Conservation (phyloP, 2,888 invertebrate genomes). For the Cheilosia vulpina region DNA sequence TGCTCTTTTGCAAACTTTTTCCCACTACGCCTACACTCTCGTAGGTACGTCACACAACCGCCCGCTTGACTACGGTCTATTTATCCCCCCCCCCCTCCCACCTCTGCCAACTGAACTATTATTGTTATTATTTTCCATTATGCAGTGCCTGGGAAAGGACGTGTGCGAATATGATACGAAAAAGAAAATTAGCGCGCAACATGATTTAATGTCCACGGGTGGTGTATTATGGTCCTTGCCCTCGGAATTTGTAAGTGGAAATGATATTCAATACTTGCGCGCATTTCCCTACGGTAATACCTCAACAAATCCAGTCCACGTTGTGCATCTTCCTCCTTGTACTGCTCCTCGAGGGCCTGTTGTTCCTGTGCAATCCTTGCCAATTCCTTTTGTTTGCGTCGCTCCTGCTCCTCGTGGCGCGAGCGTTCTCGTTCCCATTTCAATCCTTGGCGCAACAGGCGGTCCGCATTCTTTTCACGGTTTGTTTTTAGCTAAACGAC, state of each 20-base stretch:
- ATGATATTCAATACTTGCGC: background rate
- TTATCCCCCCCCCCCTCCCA: no score
- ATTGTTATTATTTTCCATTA: conserved; percentile 16
- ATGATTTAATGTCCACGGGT: conserved; percentile 28
- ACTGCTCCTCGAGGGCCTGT: conserved; percentile 80
- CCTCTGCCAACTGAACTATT: background rate
- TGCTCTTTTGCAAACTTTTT: conserved; percentile 17
- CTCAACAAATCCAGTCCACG: conserved; percentile 82
- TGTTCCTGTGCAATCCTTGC: conserved; percentile 78
- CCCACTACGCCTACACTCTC: conserved; percentile 12
- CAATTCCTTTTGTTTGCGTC: conserved; percentile 78
- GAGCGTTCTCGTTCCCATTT: conserved; percentile 83
- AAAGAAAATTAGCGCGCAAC: conserved; percentile 27
- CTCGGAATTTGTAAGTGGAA: conserved; percentile 2
- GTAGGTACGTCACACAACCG: background rate
- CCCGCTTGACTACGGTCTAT: background rate
- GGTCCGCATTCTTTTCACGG: conserved; percentile 82
- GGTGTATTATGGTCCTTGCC: background rate
- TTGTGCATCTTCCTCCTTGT: conserved; percentile 80
- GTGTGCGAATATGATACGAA: conserved; percentile 41
- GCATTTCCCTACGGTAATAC: conserved; percentile 75
- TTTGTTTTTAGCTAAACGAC: conserved; percentile 81
- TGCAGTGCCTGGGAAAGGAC: conserved; percentile 1
- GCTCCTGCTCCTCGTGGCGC: conserved; percentile 80
- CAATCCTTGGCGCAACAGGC: conserved; percentile 81